A percentile compares a stretch with the other conserved stretches of the same genome.
Evolutionary conservation across 2,888 invertebrate genomes (phyloP).

Genomic region (Iphiclides podalirius): DNA sequence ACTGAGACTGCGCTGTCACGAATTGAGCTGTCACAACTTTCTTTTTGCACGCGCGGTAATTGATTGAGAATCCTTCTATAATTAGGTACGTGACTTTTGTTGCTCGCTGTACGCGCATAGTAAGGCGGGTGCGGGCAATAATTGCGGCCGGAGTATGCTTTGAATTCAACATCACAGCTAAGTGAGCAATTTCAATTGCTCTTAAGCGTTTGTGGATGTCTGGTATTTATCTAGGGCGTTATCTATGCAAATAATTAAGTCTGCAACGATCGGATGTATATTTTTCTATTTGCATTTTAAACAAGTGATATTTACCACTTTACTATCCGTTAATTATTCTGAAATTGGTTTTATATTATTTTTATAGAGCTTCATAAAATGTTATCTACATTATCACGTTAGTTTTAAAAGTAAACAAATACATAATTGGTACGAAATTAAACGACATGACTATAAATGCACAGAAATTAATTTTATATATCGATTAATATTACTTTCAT

Average conservation of each 20-base stretch:
- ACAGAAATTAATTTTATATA: neutral
- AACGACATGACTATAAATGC: neutral
- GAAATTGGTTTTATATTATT: too few relatives aligned
- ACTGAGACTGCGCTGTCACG: slow-evolving; percentile 33
- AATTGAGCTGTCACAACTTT: slow-evolving; percentile 42
- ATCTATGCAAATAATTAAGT: slow-evolving; percentile 8
- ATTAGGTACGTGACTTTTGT: slow-evolving; percentile 72
- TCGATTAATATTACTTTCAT: neutral
- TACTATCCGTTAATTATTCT: neutral
- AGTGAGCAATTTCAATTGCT: slow-evolving; percentile 18
- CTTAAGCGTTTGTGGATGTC: slow-evolving; percentile 10
- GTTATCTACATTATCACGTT: neutral
- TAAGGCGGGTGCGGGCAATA: slow-evolving; percentile 13
- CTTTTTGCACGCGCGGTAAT: slow-evolving; percentile 68
- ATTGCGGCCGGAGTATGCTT: slow-evolving; percentile 14
- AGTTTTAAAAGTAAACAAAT: neutral
- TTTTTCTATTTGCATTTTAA: too few relatives aligned
- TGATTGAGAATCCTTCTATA: slow-evolving; percentile 80
- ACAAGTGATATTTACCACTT: too few relatives aligned
- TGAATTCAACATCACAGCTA: slow-evolving; percentile 21
- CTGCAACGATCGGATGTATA: neutral
- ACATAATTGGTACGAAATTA: neutral
- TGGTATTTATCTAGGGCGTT: slow-evolving; percentile 17
- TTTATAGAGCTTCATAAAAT: neutral
- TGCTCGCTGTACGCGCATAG: slow-evolving; percentile 14